Evolutionary conservation across 2,888 invertebrate genomes (phyloP), one percentile per base, ranked within the genome.

Genomic region (Microctonus brassicae): DNA sequence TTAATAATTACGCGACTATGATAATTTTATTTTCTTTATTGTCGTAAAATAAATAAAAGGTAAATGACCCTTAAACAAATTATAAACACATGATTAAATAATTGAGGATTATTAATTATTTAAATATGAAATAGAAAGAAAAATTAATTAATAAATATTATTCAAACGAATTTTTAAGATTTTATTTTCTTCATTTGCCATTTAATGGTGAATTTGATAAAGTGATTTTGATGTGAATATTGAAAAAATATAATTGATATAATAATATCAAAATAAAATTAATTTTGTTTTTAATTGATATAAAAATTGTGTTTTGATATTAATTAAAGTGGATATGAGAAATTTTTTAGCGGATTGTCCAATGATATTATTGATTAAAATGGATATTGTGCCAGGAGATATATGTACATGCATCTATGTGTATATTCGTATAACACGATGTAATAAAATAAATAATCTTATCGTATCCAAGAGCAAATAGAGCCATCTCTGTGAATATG

Each of bases 381-480:
- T 47, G 47, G 17, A 47, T 6, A 17, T 2, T 47, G 1, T 20
- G n/a, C 17, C 17, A 47, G 17, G 47, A 17, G 17, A 47, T 6
- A 47, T 47, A 20, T n/a, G 4, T 6, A n/a, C n/a, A 11, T n/a
- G 39, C n/a, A 11, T 39, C n/a, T n/a, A n/a, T n/a, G n/a, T n/a
- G n/a, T n/a, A n/a, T n/a, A n/a, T n/a, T n/a, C n/a, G n/a, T n/a
- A n/a, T n/a, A n/a, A n/a, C n/a, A n/a, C n/a, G n/a, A n/a, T n/a
- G 10, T 42, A 11, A 42, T 42, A 71, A 69, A 63, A 72, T 52
- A 70, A 70, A 75, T 47, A 64, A 71, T 75, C 73, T 75, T 73
- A 58, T 58, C 58, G n/a, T 33, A 33, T 3, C n/a, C 13, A 36
- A n/a, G 26, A 39, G 36, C 26, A 67, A 24, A 67, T 65, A 55